Base-by-base conservation (phyloP, 2,113 vertebrate genomes). In the Pipa parva region DNA sequence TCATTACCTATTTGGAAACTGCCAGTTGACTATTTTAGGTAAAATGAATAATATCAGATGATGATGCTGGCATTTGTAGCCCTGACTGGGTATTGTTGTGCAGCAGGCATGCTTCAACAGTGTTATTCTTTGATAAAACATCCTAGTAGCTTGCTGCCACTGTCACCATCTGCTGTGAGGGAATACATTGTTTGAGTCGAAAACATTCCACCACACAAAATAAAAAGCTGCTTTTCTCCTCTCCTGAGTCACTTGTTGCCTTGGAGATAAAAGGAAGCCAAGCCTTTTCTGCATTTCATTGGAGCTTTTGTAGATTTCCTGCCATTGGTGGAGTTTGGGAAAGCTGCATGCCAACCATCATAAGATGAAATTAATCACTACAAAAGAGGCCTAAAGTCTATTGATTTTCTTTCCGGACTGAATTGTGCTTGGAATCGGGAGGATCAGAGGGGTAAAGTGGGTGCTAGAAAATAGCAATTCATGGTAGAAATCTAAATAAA, bases 351-450 rank as follows among this genome's bases (percentile, higher is more conserved):
- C 74, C 20, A 50, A 69, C 63, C 75, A 55, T 74, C 72, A 2
- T 49, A 62, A 64, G 57, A 72, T 69, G 66, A 81, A 82, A 81
- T 82, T 74, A 84, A 81, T 86, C 75, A 77, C 70, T 74, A 73
- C 78, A 70, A 4, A 9, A 82, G 25, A 55, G 72, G 59, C 77
- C 74, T 77, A 78, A 84, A 80, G 71, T 77, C 72, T 74, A 79
- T 1, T 80, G 81, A 83, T 87, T 82, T 72, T 74, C 73, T 72
- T 78, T 46, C 31, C 13, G 77, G 79, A 80, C 79, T 78, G 73
- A 70, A 62, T 56, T 76, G n/a, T 59, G 0, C 63, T 71, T 42
- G 31, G 31, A 69, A 63, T 72, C 31, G 71, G 66, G 72, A 63
- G 33, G 33, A 7, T 63, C 59, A 73, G 49, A 49, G 45, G 58